These are phyloP conservation scores for Strigops habroptila DNA, from an alignment of 2,113 vertebrate genomes.

Conservation along the genomic window DNA sequence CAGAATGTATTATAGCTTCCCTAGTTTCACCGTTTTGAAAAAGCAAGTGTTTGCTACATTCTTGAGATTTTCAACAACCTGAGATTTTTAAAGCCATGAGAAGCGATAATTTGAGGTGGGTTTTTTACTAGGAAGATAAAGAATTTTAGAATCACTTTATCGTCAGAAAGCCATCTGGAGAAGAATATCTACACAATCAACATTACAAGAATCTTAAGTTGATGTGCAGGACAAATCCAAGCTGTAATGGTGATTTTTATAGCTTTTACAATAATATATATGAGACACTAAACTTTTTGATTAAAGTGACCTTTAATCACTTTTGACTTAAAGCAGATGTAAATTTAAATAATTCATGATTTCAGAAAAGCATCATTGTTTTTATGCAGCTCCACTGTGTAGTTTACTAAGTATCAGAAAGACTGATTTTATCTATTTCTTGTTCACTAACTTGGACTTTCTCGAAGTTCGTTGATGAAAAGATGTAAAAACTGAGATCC, in stretches of 20 bases:
- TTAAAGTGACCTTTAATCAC: not conserved
- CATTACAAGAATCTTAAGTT: not conserved
- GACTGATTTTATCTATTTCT: not conserved
- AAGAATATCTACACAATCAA: not conserved
- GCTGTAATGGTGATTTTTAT: not conserved
- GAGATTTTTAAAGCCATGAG: not conserved
- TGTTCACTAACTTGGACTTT: not conserved
- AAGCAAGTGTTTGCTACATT: not conserved
- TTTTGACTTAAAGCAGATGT: not conserved
- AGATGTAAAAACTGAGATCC: not conserved
- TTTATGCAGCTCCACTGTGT: not conserved
- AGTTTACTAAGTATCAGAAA: not conserved
- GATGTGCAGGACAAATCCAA: not conserved
- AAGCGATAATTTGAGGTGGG: not conserved
- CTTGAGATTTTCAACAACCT: not conserved
- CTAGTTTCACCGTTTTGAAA: not conserved
- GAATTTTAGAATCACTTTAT: not conserved
- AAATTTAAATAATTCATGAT: not conserved
- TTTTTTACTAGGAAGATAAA: not conserved
- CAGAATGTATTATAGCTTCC: not conserved
- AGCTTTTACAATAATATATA: not conserved
- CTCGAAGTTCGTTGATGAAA: not conserved
- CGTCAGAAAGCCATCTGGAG: not conserved
- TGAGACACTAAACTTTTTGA: not conserved
- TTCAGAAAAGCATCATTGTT: not conserved